Conservation (phyloP, 2,113 vertebrate genomes). For the Microtus richardsoni region DNA sequence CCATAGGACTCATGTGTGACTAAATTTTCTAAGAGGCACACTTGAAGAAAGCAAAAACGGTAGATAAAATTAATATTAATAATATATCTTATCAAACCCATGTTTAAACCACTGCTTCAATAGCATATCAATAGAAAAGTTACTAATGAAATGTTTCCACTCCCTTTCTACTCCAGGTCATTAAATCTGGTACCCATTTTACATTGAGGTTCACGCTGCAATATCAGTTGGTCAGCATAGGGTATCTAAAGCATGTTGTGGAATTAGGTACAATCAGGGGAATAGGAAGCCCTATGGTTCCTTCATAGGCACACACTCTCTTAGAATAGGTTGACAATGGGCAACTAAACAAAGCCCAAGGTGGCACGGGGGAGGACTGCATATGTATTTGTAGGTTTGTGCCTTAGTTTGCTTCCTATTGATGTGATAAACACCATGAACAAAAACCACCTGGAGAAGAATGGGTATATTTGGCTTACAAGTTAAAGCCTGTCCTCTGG, state of each 20-base stretch:
- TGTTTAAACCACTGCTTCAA: not conserved
- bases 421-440: not conserved
- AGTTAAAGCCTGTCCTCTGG: not conserved
- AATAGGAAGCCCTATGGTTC: not conserved
- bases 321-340: not conserved
- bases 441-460: not conserved
- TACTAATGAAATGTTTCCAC: not conserved
- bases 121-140: slow-evolving; percentile 20
- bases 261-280: not conserved
- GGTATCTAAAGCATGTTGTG: not conserved
- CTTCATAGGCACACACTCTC: not conserved
- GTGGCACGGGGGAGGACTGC: not conserved
- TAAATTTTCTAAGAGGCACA: not conserved
- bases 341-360: not conserved
- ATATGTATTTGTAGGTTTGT: not conserved
- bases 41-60: not conserved
- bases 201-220: not conserved
- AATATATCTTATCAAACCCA: not conserved
- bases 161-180: not conserved
- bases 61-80: not conserved
- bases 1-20: not conserved
- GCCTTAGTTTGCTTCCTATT: not conserved
- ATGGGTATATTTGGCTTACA: not conserved
- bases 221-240: not conserved
- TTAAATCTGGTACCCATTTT: slow-evolving; percentile 36